A percentile compares a stretch with the other conserved stretches of the same genome.
These are phyloP conservation scores for Zygothrica quintamaculata DNA, from an alignment of 2,888 invertebrate species.

Conservation along the genomic window DNA sequence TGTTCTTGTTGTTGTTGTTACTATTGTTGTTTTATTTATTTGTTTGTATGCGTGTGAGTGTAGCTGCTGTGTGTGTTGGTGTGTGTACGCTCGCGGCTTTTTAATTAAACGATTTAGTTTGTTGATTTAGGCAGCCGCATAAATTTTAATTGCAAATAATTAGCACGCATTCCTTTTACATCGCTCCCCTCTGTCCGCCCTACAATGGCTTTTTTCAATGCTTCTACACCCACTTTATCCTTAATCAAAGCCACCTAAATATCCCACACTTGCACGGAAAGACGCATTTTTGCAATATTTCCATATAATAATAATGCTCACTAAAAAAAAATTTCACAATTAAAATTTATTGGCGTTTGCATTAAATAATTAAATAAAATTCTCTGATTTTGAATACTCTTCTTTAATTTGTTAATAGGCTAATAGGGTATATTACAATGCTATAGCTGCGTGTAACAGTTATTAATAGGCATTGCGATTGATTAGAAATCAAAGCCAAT, in stretches of 20 bases:
- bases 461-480: no score
- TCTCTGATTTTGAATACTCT: slow-evolving; percentile 27
- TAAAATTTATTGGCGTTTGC: slow-evolving; percentile 70
- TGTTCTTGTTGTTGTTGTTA: slow-evolving; percentile 21
- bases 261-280: slow-evolving; percentile 19
- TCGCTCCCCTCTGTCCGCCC: background rate
- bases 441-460: no score
- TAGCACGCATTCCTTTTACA: slow-evolving; percentile 26
- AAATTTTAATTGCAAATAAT: slow-evolving; percentile 76
- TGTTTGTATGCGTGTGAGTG: slow-evolving; percentile 2
- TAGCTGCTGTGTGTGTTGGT: slow-evolving; percentile 11
- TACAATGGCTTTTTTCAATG: no score
- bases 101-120: slow-evolving; percentile 76
- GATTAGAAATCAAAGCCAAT: no score
- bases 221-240: background rate
- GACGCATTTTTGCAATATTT: slow-evolving; percentile 47
- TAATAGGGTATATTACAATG: no score
- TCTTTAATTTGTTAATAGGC: background rate
- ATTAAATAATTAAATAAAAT: slow-evolving; percentile 62
- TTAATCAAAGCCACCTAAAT: background rate
- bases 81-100: slow-evolving; percentile 53
- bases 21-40: slow-evolving; percentile 8
- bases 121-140: slow-evolving; percentile 74
- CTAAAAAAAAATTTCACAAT: slow-evolving; percentile 52
- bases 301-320: slow-evolving; percentile 43